phyloP scores from a whole-genome alignment of 1,140 invertebrate species.

The Drosophila albomicans region DNA sequence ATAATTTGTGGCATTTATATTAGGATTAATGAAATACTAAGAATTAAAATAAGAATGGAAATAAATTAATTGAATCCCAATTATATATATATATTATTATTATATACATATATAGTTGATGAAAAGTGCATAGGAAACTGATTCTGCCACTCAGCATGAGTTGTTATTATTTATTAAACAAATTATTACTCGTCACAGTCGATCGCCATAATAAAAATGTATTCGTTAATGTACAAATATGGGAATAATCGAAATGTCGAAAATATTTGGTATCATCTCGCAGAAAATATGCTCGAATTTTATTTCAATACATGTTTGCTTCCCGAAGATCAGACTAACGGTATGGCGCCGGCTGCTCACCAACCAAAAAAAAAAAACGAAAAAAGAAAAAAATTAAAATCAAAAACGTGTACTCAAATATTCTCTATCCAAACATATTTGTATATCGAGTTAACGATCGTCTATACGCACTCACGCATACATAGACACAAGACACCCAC shows the following conservation, averaged over 20 bases:
- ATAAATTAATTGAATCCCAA: no score
- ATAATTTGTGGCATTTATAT: no score
- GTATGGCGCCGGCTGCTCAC: constrained; percentile 20
- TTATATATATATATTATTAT: no score
- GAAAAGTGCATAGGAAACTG: no score
- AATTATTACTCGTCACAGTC: no score
- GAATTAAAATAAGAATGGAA: no score
- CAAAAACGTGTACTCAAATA: neutral
- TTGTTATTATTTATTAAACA: no score
- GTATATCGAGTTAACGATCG: constrained; percentile 27
- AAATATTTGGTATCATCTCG: neutral
- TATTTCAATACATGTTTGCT: constrained; percentile 19
- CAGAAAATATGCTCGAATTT: neutral
- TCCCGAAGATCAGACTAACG: constrained; percentile 3
- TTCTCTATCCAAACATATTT: constrained; percentile 3
- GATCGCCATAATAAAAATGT: no score
- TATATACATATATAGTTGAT: no score
- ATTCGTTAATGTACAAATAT: neutral
- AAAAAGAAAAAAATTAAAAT: neutral
- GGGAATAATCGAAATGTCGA: neutral
- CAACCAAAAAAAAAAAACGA: no score
- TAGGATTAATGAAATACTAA: no score
- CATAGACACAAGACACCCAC: constrained; percentile 28
- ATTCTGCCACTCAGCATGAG: no score
- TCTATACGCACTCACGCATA: constrained; percentile 35